phyloP scores from a whole-genome alignment of 2,797 vertebrate genomes.

The Darevskia nairensis region DNA sequence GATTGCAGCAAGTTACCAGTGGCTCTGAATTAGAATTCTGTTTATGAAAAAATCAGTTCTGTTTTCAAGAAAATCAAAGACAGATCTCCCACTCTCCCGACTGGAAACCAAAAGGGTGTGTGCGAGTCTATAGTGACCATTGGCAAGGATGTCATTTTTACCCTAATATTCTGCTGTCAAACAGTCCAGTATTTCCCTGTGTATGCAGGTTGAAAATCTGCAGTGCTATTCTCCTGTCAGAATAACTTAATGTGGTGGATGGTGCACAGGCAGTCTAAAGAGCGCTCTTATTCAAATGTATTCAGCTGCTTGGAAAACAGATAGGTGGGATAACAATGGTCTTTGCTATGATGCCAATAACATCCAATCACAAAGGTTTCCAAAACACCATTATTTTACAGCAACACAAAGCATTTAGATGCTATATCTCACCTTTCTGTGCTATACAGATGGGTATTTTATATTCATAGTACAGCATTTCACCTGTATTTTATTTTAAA shows the following conservation, averaged over 20 bases:
- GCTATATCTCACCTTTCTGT: background rate
- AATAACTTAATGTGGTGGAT: background rate
- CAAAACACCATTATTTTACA: conserved; percentile 19
- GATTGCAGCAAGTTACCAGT: background rate
- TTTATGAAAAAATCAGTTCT: conserved; percentile 38
- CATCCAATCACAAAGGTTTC: conserved; percentile 5
- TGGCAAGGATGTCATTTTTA: background rate
- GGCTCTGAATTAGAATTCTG: conserved; percentile 2
- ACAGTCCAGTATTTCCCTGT: background rate
- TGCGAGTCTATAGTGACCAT: background rate
- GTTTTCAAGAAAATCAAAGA: conserved; percentile 29
- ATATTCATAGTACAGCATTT: background rate
- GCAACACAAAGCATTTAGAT: background rate
- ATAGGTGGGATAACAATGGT: background rate
- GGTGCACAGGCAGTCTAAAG: background rate
- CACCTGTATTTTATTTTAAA: background rate
- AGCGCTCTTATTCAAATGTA: conserved; percentile 23
- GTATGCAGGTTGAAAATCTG: background rate
- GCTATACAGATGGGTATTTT: background rate
- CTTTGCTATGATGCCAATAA: conserved; percentile 6
- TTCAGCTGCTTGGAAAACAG: conserved; percentile 13
- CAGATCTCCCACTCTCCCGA: background rate
- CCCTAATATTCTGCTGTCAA: background rate
- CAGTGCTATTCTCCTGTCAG: conserved; percentile 21
- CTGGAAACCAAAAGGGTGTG: conserved; percentile 7